Conservation (phyloP, 35 echinoderm and acorn worm genomes). For the Hemicentrotus pulcherrimus region DNA sequence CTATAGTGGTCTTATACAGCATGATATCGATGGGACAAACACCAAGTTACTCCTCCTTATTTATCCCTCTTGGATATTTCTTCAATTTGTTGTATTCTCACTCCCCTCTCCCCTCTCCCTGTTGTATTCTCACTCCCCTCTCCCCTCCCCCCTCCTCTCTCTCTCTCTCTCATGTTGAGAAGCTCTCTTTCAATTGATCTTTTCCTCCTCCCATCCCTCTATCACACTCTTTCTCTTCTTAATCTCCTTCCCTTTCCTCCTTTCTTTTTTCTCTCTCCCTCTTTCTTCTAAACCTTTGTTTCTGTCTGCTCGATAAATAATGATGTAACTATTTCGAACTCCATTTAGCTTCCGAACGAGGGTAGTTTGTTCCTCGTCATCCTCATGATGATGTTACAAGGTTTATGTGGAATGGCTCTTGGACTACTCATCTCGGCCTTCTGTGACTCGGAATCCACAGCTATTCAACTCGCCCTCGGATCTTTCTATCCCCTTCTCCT, state of each 20-base stretch:
- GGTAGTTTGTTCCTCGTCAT: constrained; percentile 71
- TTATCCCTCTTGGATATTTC: too few relatives aligned
- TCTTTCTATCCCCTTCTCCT: constrained; percentile 95
- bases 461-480: constrained; percentile 86
- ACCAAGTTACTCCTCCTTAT: background rate
- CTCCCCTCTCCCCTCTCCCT: too few relatives aligned
- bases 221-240: background rate
- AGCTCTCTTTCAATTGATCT: background rate
- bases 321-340: background rate
- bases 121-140: too few relatives aligned
- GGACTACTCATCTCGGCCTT: constrained; percentile 84
- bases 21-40: background rate
- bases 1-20: background rate
- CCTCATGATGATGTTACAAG: constrained; percentile 77
- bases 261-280: background rate
- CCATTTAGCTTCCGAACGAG: constrained; percentile 62
- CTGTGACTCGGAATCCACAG: constrained; percentile 80
- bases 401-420: constrained; percentile 88
- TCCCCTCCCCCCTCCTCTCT: too few relatives aligned
- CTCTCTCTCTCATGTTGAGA: background rate
- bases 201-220: background rate
- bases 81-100: too few relatives aligned
- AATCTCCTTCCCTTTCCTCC: background rate
- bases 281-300: background rate
- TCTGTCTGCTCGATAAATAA: background rate